Evolutionary conservation across 1,140 invertebrate genomes (phyloP).

Genomic region (Drosophila busckii): DNA sequence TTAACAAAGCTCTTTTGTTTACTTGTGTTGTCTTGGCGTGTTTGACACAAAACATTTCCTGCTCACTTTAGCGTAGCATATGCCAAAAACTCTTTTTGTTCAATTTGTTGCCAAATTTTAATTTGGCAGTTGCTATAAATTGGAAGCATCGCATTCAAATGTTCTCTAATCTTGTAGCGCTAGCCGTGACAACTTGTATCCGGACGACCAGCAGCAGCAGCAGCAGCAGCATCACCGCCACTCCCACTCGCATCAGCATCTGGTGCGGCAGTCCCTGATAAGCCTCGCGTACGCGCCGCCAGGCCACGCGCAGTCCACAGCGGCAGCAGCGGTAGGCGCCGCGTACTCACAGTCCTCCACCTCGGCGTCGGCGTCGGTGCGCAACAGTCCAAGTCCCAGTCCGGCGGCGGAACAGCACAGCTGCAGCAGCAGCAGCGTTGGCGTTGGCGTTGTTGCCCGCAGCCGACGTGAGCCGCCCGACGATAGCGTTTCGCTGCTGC

Average conservation of each 20-base stretch:
- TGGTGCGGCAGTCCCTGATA: slow-evolving; percentile 76
- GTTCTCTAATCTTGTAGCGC: slow-evolving; percentile 67
- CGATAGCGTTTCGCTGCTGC: slow-evolving; percentile 56
- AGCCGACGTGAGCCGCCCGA: slow-evolving; percentile 15
- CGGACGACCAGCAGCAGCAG: slow-evolving; percentile 63
- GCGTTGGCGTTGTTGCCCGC: slow-evolving; percentile 12
- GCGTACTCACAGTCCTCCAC: slow-evolving; percentile 16
- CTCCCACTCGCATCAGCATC: slow-evolving; percentile 72
- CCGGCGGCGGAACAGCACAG: slow-evolving; percentile 35
- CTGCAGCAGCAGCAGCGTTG: slow-evolving; percentile 43
- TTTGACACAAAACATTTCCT: slow-evolving; percentile 53
- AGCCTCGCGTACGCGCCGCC: slow-evolving; percentile 75
- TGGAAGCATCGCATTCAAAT: too few relatives aligned
- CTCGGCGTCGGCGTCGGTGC: slow-evolving; percentile 26
- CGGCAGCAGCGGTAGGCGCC: slow-evolving; percentile 27
- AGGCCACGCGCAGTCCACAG: slow-evolving; percentile 11
- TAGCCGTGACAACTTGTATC: slow-evolving; percentile 77
- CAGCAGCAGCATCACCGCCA: slow-evolving; percentile 54
- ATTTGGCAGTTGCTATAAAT: slow-evolving; percentile 74
- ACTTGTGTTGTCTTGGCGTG: slow-evolving; percentile 48
- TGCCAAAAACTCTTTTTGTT: not conserved
- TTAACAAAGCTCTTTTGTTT: slow-evolving; percentile 74
- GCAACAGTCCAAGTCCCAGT: slow-evolving; percentile 38
- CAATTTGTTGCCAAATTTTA: slow-evolving; percentile 37
- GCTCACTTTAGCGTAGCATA: slow-evolving; percentile 65